Evolutionary conservation across 2,888 invertebrate genomes (phyloP).

Genomic region (Clunio marinus): DNA sequence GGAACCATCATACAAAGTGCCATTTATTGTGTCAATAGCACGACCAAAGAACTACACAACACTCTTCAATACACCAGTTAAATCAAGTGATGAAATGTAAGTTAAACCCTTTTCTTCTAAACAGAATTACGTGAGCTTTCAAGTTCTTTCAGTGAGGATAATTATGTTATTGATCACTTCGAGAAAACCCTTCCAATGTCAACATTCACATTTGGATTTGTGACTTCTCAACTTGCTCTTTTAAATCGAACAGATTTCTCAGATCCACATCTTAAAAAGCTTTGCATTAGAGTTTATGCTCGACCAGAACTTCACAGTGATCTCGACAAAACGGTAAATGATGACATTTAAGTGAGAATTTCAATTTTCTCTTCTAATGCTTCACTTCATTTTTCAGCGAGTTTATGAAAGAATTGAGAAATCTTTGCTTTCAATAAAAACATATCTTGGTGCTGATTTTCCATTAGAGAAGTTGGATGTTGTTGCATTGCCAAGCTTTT

Average conservation of each 20-base stretch:
- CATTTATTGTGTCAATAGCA: slow-evolving; percentile 61
- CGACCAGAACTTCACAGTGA: slow-evolving; percentile 52
- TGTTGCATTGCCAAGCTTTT: slow-evolving; percentile 67
- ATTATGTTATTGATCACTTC: slow-evolving; percentile 66
- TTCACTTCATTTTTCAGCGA: slow-evolving; percentile 51
- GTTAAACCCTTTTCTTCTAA: slow-evolving; percentile 43
- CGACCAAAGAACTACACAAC: slow-evolving; percentile 56
- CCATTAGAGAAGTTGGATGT: slow-evolving; percentile 67
- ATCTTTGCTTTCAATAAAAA: slow-evolving; percentile 58
- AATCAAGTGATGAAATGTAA: slow-evolving; percentile 60
- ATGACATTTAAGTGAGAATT: not conserved
- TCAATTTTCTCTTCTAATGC: not conserved
- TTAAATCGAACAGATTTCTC: slow-evolving; percentile 41
- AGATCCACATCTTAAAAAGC: slow-evolving; percentile 43
- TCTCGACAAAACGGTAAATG: slow-evolving; percentile 41
- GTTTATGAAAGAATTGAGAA: slow-evolving; percentile 57
- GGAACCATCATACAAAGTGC: slow-evolving; percentile 68
- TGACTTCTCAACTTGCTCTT: slow-evolving; percentile 62
- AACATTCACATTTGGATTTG: slow-evolving; percentile 68
- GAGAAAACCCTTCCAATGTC: slow-evolving; percentile 70
- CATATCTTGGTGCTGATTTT: slow-evolving; percentile 62
- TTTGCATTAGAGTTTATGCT: slow-evolving; percentile 52
- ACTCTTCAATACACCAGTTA: slow-evolving; percentile 62
- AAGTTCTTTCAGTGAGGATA: slow-evolving; percentile 47
- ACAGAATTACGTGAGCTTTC: not conserved